Conservation (phyloP, 1,140 invertebrate species). For the Planococcus citri region DNA sequence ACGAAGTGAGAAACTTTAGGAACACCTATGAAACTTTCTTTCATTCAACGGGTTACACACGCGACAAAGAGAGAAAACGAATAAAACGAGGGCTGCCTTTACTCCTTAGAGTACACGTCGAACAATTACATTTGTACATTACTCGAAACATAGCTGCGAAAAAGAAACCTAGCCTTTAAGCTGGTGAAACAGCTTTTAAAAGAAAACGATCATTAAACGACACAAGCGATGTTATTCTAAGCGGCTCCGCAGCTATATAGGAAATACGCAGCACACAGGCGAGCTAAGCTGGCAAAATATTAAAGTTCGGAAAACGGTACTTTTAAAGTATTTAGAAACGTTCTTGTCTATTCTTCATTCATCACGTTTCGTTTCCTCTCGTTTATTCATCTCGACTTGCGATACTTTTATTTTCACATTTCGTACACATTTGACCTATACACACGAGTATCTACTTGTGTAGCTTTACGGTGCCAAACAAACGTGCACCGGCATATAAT, state of each 20-base stretch:
- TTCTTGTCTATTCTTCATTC: constrained; percentile 3
- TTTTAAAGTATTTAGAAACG: neutral
- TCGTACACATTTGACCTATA: neutral
- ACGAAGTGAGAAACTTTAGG: no score
- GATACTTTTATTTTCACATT: neutral
- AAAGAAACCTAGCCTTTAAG: no score
- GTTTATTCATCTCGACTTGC: neutral
- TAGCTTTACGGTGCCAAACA: neutral
- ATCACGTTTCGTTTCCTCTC: neutral
- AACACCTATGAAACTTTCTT: no score
- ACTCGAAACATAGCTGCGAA: neutral
- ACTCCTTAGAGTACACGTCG: neutral
- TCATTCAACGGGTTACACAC: no score
- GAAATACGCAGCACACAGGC: no score
- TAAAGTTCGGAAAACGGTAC: neutral
- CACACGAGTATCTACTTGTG: neutral
- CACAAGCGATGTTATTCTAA: neutral
- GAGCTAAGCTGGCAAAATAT: neutral
- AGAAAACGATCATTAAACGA: neutral
- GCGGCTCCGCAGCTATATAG: neutral
- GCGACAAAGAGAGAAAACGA: no score
- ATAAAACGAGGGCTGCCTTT: neutral
- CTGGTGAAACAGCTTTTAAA: no score
- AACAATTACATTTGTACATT: neutral
- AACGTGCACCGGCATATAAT: neutral